Conservation (phyloP, 2,888 invertebrate genomes). For the Thysanoteuthis rhombus region DNA sequence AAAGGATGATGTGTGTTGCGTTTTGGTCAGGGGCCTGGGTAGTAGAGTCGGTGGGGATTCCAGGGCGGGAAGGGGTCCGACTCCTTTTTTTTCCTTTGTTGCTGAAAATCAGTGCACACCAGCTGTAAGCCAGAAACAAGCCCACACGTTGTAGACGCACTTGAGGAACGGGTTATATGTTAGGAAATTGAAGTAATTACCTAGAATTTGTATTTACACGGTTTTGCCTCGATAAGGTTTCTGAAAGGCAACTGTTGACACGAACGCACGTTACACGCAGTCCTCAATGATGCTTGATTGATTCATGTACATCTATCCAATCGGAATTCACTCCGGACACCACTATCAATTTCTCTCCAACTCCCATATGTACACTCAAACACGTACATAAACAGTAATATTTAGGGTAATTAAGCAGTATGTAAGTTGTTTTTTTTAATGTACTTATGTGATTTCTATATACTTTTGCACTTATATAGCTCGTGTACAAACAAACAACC, state of each 20-base stretch:
- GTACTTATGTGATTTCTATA: too few relatives aligned
- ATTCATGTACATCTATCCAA: neutral
- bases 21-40: too few relatives aligned
- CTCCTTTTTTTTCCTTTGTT: neutral
- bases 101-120: neutral
- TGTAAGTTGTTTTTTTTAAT: too few relatives aligned
- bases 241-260: neutral
- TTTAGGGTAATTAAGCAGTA: too few relatives aligned
- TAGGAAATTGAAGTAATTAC: neutral
- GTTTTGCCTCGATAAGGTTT: neutral
- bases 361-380: neutral
- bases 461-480: too few relatives aligned
- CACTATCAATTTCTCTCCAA: neutral
- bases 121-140: neutral
- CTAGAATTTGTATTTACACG: neutral
- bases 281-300: neutral
- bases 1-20: neutral
- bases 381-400: neutral
- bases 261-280: neutral
- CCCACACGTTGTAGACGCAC: neutral
- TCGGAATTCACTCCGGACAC: neutral
- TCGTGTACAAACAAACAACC: too few relatives aligned
- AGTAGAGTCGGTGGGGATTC: neutral
- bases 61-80: neutral
- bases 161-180: neutral